Evolutionary conservation across 2,113 vertebrate species (phyloP).

Genomic region (Montifringilla adamsi): DNA sequence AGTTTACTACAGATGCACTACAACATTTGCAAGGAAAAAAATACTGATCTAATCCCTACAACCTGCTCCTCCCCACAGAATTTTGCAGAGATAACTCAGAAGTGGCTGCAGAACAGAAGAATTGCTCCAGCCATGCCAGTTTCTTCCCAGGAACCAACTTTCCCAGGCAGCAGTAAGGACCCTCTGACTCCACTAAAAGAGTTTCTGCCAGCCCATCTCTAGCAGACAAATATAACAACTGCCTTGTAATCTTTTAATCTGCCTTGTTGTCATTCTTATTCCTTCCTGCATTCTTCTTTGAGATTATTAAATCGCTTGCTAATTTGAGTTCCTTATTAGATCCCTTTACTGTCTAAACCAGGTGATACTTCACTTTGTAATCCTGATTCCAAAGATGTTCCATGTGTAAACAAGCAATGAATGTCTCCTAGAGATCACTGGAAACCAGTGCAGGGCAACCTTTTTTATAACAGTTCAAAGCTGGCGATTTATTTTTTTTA

Average conservation of each 20-base stretch:
- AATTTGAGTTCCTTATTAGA: constrained; percentile 32
- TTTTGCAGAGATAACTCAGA: background rate
- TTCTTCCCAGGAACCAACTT: background rate
- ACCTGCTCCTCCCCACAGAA: background rate
- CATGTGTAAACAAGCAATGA: background rate
- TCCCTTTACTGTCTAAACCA: background rate
- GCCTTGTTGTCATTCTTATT: background rate
- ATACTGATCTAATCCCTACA: background rate
- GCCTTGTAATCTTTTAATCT: background rate
- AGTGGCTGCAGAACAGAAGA: background rate
- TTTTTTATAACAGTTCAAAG: background rate
- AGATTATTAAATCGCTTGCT: background rate
- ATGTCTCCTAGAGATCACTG: background rate
- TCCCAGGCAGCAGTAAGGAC: background rate
- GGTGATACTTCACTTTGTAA: background rate
- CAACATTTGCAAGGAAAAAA: background rate
- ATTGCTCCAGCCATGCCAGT: background rate
- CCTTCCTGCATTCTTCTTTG: background rate
- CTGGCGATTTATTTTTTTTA: background rate
- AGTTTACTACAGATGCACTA: background rate
- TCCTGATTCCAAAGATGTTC: background rate
- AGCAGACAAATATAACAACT: background rate
- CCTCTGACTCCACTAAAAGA: background rate
- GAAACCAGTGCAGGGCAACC: background rate
- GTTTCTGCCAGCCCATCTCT: background rate